Evolutionary conservation across 2,888 invertebrate genomes (phyloP).

Genomic region (Acrocyrtus sp.): DNA sequence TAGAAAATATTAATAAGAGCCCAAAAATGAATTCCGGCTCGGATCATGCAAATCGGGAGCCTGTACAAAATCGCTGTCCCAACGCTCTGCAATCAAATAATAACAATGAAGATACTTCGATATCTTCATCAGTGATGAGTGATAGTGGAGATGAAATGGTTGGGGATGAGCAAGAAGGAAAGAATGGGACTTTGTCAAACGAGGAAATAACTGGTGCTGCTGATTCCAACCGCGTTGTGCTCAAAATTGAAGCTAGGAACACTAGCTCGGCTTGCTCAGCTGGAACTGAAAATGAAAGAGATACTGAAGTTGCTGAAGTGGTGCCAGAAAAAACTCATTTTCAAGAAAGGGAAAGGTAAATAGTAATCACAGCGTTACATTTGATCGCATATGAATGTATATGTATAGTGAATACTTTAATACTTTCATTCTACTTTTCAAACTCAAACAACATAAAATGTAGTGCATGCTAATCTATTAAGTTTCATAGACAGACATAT

Average conservation of each 20-base stretch:
- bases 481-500: too few relatives aligned
- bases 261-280: constrained; percentile 36
- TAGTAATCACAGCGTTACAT: neutral
- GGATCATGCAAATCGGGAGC: constrained; percentile 48
- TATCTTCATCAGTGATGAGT: constrained; percentile 63
- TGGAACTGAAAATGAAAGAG: constrained; percentile 43
- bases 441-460: too few relatives aligned
- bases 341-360: constrained; percentile 60
- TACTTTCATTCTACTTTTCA: too few relatives aligned
- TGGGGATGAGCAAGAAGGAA: constrained; percentile 48
- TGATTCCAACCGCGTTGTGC: constrained; percentile 55
- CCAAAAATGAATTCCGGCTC: constrained; percentile 41
- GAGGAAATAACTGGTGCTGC: constrained; percentile 19
- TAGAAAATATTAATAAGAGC: constrained; percentile 48
- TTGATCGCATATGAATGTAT: neutral
- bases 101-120: constrained; percentile 62
- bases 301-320: constrained; percentile 48
- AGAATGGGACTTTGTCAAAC: constrained; percentile 17
- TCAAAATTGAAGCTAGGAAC: constrained; percentile 58
- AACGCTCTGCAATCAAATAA: constrained; percentile 37
- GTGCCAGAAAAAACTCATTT: constrained; percentile 46
- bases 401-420: too few relatives aligned
- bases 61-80: constrained; percentile 29
- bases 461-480: too few relatives aligned
- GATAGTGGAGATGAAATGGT: constrained; percentile 61